Evolutionary conservation across 2,113 vertebrate genomes (phyloP).

Genomic region (Lagopus muta): DNA sequence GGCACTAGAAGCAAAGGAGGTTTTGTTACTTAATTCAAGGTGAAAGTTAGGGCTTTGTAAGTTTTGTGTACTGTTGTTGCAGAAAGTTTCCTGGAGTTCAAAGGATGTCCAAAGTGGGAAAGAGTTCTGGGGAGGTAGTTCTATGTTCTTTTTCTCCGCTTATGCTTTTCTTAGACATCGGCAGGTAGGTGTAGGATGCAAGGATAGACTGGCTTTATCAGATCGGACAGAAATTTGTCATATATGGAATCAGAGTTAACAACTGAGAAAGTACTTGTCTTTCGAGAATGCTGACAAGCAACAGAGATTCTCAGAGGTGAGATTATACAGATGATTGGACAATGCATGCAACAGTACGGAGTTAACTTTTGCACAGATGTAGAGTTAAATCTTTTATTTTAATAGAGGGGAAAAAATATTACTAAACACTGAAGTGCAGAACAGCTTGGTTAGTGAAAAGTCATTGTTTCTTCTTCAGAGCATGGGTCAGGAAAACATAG

Average conservation of each 20-base stretch:
- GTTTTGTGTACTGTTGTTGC: not conserved
- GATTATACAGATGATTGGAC: not conserved
- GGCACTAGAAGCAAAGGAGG: not conserved
- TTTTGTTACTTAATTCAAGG: not conserved
- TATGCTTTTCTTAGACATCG: not conserved
- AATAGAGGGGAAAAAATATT: too few species aligned
- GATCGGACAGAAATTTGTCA: not conserved
- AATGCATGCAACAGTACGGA: rapidly evolving
- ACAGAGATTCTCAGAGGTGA: not conserved
- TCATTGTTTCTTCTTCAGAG: not conserved
- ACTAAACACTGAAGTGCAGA: not conserved
- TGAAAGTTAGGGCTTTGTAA: not conserved
- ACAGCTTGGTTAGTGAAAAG: not conserved
- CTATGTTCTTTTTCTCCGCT: not conserved
- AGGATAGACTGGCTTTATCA: not conserved
- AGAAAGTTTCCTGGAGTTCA: not conserved
- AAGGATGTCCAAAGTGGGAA: not conserved
- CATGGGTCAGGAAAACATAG: not conserved
- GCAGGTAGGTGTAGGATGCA: not conserved
- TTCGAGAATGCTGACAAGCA: not conserved
- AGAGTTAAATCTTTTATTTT: not conserved
- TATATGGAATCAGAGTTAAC: not conserved
- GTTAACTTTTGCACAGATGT: not conserved
- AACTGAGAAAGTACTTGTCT: not conserved
- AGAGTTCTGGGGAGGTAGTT: not conserved